Conservation (phyloP, 2,113 vertebrate genomes). For the Holacanthus passer region DNA sequence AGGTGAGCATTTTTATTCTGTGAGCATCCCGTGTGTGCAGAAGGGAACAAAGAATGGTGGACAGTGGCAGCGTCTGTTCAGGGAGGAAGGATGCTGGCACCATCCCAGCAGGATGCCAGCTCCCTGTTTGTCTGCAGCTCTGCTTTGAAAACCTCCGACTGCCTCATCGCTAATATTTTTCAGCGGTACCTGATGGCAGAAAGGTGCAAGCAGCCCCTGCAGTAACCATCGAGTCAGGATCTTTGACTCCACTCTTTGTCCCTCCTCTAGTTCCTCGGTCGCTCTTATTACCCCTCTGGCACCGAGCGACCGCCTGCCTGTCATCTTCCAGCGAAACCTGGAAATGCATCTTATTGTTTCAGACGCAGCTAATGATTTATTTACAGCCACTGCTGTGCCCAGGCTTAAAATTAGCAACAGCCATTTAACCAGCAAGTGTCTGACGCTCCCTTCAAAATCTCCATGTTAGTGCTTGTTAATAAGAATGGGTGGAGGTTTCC, state of each 20-base stretch:
- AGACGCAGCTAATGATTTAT: conserved; percentile 74
- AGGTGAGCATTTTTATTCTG: conserved; percentile 54
- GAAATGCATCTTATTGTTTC: conserved; percentile 71
- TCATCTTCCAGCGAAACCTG: conserved; percentile 35
- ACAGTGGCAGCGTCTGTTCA: conserved; percentile 63
- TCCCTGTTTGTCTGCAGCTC: conserved; percentile 44
- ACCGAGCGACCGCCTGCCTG: conserved; percentile 23
- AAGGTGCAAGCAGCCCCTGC: conserved; percentile 4
- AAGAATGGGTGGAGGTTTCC: conserved; percentile 15
- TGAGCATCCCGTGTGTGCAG: conserved; percentile 17
- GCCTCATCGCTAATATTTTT: conserved; percentile 9
- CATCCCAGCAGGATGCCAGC: conserved; percentile 39
- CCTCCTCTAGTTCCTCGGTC: conserved; percentile 8
- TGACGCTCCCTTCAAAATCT: conserved; percentile 40
- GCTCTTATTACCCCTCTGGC: conserved; percentile 38
- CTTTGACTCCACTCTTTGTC: conserved; percentile 22
- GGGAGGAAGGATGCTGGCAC: conserved; percentile 48
- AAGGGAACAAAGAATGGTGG: conserved; percentile 43
- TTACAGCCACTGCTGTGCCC: conserved; percentile 58
- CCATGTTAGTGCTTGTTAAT: conserved; percentile 26
- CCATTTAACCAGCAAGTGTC: conserved; percentile 36
- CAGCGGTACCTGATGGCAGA: conserved; percentile 24
- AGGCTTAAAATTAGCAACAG: conserved; percentile 62
- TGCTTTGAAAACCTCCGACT: conserved; percentile 40
- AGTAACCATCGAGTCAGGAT: background rate